These are phyloP conservation scores for Baronia brevicornis DNA, from an alignment of 2,888 invertebrate species.

Conservation along the genomic window DNA sequence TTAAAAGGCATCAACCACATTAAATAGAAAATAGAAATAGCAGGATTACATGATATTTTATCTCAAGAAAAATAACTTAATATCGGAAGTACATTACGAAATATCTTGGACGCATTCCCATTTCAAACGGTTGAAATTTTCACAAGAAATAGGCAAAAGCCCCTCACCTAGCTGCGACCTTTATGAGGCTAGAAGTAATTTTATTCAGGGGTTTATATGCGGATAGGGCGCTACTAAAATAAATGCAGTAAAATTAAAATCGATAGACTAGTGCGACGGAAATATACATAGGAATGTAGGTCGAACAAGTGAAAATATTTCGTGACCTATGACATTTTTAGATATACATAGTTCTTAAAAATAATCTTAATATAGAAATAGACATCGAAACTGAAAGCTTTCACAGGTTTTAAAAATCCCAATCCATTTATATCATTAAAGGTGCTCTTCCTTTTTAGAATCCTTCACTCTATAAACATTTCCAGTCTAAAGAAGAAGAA, in stretches of 20 bases:
- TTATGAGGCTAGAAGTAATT: slow-evolving; percentile 20
- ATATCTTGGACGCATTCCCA: slow-evolving; percentile 25
- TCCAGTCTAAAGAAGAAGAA: too few species aligned
- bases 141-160: slow-evolving; percentile 14
- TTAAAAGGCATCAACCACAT: too few species aligned
- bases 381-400: background rate
- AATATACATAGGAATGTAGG: slow-evolving; percentile 40
- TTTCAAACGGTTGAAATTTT: slow-evolving; percentile 18
- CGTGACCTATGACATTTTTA: slow-evolving; percentile 31
- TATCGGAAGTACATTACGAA: slow-evolving; percentile 17
- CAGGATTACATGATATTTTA: slow-evolving; percentile 12
- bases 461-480: too few species aligned
- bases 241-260: slow-evolving; percentile 32
- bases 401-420: too few species aligned
- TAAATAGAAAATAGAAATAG: too few species aligned
- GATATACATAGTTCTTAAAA: slow-evolving; percentile 16
- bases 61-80: slow-evolving; percentile 14
- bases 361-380: slow-evolving; percentile 13
- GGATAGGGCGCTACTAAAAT: slow-evolving; percentile 18
- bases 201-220: slow-evolving; percentile 6
- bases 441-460: too few species aligned
- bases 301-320: slow-evolving; percentile 43
- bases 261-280: slow-evolving; percentile 37
- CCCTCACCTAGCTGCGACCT: slow-evolving; percentile 13
- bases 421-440: too few species aligned